A percentile compares a stretch with the other conserved stretches of the same genome.
phyloP scores from a whole-genome alignment of 2,797 vertebrate genomes.

The Acropternis orthonyx region DNA sequence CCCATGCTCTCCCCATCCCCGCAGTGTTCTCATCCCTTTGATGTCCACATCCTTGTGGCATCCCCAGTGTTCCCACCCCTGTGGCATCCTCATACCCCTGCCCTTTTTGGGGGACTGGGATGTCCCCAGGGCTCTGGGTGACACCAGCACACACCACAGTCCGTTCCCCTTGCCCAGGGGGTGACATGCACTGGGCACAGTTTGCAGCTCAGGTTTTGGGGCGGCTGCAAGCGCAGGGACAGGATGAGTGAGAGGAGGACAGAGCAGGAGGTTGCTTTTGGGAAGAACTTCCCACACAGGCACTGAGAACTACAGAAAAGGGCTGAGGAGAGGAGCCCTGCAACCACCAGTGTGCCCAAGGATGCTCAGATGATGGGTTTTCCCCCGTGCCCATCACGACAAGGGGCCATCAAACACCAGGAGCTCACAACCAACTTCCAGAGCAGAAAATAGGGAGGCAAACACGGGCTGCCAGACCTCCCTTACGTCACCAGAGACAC shows the following conservation, averaged over 20 bases:
- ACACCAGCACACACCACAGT: not conserved
- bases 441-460: not conserved
- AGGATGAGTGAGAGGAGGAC: not conserved
- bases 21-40: not conserved
- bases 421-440: not conserved
- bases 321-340: not conserved
- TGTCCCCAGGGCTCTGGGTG: not conserved
- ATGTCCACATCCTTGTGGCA: not conserved
- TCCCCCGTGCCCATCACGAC: not conserved
- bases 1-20: too few relatives aligned
- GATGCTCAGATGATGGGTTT: not conserved
- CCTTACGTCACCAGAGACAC: rapidly evolving
- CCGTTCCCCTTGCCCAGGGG: rapidly evolving
- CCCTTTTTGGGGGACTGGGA: rapidly evolving
- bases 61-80: not conserved
- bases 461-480: not conserved
- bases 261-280: not conserved
- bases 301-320: not conserved
- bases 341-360: rapidly evolving
- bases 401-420: not conserved
- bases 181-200: not conserved
- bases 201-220: not conserved
- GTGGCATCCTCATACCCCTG: not conserved
- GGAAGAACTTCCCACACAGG: not conserved
- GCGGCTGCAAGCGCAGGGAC: not conserved